Percentiles rank a stretch among this genome's conserved stretches.
Evolutionary conservation across 2,113 vertebrate species (phyloP).

Genomic region (Vulpes vulpes): DNA sequence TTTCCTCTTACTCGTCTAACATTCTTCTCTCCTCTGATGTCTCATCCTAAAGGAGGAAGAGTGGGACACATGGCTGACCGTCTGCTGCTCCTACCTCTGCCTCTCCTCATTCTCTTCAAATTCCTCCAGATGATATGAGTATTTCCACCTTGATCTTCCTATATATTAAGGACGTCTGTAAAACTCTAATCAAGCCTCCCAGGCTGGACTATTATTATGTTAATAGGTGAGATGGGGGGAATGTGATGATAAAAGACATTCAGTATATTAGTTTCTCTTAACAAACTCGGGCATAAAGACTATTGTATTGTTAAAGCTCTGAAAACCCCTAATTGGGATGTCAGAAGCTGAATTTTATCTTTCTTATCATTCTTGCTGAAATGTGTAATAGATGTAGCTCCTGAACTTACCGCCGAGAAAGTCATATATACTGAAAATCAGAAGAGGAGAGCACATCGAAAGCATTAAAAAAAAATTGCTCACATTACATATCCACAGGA

Average conservation of each 20-base stretch:
- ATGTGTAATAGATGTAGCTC: background rate
- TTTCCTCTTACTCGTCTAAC: background rate
- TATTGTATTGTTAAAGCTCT: background rate
- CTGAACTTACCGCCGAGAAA: background rate
- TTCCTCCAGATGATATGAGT: background rate
- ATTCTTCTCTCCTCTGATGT: background rate
- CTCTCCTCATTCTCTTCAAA: background rate
- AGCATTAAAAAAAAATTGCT: background rate
- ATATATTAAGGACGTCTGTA: background rate
- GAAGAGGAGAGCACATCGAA: background rate
- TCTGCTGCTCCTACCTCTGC: background rate
- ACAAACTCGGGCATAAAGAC: background rate
- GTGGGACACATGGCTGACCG: background rate
- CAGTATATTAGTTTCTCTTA: background rate
- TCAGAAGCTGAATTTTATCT: slow-evolving; percentile 3
- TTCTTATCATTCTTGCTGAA: slow-evolving; percentile 24
- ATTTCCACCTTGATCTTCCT: background rate
- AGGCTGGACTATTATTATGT: background rate
- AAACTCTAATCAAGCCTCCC: background rate
- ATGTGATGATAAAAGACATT: background rate
- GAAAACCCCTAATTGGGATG: background rate
- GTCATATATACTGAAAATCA: background rate
- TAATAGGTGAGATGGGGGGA: background rate
- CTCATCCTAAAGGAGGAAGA: background rate
- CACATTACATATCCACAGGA: background rate